These are phyloP conservation scores for Tretioscincus oriximinensis DNA, from an alignment of 2,113 vertebrate species.

Conservation along the genomic window DNA sequence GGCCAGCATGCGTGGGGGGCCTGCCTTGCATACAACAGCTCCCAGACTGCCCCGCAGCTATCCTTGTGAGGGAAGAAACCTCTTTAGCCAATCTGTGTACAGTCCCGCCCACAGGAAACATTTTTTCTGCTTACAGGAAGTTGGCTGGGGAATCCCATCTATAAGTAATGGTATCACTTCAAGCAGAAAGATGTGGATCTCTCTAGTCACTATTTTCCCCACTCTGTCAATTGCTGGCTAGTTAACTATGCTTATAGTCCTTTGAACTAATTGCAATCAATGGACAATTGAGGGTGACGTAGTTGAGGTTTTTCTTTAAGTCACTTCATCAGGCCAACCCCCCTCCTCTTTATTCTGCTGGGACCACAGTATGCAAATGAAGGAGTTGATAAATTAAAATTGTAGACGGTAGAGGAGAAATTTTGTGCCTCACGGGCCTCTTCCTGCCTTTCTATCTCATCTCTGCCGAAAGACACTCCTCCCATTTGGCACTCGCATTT, in stretches of 20 bases:
- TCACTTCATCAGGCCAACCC: not conserved
- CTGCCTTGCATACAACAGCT: no score
- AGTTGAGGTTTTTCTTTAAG: not conserved
- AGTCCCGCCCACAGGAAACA: no score
- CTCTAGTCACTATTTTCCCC: not conserved
- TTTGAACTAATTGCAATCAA: slow-evolving; percentile 9
- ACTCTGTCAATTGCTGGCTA: not conserved
- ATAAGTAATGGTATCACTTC: no score
- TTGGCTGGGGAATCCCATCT: no score
- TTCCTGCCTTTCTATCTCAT: not conserved
- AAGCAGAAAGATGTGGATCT: not conserved
- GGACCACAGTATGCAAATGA: not conserved
- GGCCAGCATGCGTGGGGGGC: no score
- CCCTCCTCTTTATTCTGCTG: not conserved
- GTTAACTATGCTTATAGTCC: not conserved
- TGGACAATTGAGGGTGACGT: not conserved
- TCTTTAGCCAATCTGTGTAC: no score
- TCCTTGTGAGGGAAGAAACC: no score
- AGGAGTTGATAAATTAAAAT: slow-evolving; percentile 7
- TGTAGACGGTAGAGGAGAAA: not conserved
- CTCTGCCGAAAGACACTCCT: not conserved
- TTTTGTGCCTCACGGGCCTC: not conserved
- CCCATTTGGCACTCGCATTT: not conserved
- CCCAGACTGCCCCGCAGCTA: no score
- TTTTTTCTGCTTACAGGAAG: no score